Percentiles rank a stretch among this genome's conserved stretches.
phyloP scores from a whole-genome alignment of 2,797 vertebrate species.

The Typhlichthys subterraneus region DNA sequence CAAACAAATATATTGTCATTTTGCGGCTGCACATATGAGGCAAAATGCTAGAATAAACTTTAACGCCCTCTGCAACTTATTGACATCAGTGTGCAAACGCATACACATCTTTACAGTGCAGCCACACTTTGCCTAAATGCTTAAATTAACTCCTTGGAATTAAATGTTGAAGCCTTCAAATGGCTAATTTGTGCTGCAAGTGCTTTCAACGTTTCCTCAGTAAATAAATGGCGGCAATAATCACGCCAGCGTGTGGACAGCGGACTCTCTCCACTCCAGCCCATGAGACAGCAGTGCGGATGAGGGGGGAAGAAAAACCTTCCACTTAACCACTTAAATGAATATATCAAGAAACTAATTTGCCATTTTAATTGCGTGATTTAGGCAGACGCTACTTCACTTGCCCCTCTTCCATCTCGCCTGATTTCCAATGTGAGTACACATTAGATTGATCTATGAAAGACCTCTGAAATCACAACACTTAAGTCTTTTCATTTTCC shows the following conservation, averaged over 20 bases:
- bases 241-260: conserved; percentile 83
- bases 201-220: conserved; percentile 82
- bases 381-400: conserved; percentile 97
- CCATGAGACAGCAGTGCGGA: conserved; percentile 88
- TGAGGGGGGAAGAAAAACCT: conserved; percentile 94
- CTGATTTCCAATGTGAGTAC: conserved; percentile 95
- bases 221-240: conserved; percentile 81
- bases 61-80: conserved; percentile 75
- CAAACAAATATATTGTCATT: conserved; percentile 19
- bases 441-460: conserved; percentile 98
- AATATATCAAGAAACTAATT: conserved; percentile 99
- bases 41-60: conserved; percentile 61
- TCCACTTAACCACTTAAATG: conserved; percentile 99
- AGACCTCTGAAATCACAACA: conserved; percentile 97
- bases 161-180: conserved; percentile 81
- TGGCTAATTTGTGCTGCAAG: conserved; percentile 83
- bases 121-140: conserved; percentile 77
- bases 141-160: conserved; percentile 83
- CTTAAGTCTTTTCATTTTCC: conserved; percentile 99
- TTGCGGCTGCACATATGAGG: conserved; percentile 53
- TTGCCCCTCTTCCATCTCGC: conserved; percentile 95
- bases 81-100: conserved; percentile 73
- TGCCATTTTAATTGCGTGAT: conserved; percentile 98
- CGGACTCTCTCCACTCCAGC: conserved; percentile 78
- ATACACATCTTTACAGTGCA: conserved; percentile 76